Evolutionary conservation across 1,140 invertebrate genomes (phyloP).

Genomic region (Drosophila sulfurigaster): DNA sequence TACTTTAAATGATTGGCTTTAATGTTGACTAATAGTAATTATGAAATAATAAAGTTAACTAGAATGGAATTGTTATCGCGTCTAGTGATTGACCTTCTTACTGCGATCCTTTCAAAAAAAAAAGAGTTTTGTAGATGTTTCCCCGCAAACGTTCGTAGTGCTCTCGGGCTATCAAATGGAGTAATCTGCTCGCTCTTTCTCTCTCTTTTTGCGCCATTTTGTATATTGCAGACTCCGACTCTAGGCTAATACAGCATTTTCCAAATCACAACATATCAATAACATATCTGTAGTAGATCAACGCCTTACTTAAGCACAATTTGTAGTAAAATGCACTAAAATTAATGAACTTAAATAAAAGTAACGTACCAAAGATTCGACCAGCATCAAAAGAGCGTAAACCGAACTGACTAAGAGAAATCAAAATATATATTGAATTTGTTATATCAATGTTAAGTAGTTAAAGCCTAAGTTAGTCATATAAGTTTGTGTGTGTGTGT

Average conservation of each 20-base stretch:
- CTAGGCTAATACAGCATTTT: slow-evolving; percentile 83
- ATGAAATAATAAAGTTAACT: no score
- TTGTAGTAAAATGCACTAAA: slow-evolving; percentile 47
- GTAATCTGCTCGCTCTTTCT: slow-evolving; percentile 61
- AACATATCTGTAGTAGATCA: slow-evolving; percentile 81
- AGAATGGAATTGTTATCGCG: no score
- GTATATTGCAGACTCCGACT: slow-evolving; percentile 84
- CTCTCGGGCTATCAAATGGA: slow-evolving; percentile 41
- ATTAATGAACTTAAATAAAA: slow-evolving; percentile 14
- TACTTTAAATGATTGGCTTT: no score
- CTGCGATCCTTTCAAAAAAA: slow-evolving; percentile 1
- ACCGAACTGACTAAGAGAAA: slow-evolving; percentile 49
- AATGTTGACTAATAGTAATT: no score
- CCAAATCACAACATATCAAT: slow-evolving; percentile 85
- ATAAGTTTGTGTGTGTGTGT: slow-evolving; percentile 30
- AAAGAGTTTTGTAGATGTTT: neutral
- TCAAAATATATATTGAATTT: neutral
- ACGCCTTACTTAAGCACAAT: slow-evolving; percentile 14
- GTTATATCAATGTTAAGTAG: slow-evolving; percentile 5
- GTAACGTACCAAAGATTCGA: slow-evolving; percentile 18
- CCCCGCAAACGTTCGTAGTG: slow-evolving; percentile 34
- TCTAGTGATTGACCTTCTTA: slow-evolving; percentile 9
- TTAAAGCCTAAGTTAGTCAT: slow-evolving; percentile 40
- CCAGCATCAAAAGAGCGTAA: slow-evolving; percentile 25
- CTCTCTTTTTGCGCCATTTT: slow-evolving; percentile 54